A percentile compares a stretch with the other conserved stretches of the same genome.
phyloP scores from a whole-genome alignment of 2,888 invertebrate genomes.

The Cartodere bifasciata region DNA sequence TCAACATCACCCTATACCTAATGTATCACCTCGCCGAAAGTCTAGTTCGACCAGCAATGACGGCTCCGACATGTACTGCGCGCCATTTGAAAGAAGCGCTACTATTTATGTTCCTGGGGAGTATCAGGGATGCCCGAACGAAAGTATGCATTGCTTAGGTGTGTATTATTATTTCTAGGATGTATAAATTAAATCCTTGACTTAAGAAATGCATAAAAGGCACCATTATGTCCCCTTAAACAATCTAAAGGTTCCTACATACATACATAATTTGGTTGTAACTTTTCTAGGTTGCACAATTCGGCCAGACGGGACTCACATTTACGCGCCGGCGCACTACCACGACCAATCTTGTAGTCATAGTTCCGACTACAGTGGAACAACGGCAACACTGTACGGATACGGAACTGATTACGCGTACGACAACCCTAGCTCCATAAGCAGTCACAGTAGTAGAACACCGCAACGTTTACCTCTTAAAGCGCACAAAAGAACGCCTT shows the following conservation, averaged over 20 bases:
- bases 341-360: conserved; percentile 27
- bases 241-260: no score
- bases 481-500: conserved; percentile 63
- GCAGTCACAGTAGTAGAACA: conserved; percentile 33
- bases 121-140: conserved; percentile 28
- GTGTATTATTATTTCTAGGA: not conserved
- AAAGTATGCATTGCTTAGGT: conserved; percentile 23
- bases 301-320: no score
- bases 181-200: no score
- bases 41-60: conserved; percentile 59
- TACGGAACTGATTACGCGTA: conserved; percentile 40
- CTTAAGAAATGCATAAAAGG: no score
- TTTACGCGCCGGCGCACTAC: conserved; percentile 16
- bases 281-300: no score
- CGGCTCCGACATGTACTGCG: conserved; percentile 44
- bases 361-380: conserved; percentile 31
- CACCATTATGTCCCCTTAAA: no score
- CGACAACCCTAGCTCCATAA: conserved; percentile 43
- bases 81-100: conserved; percentile 36
- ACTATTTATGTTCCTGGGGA: conserved; percentile 37
- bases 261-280: no score
- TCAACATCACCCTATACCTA: conserved; percentile 48
- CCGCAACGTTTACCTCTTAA: conserved; percentile 34
- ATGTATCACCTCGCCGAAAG: conserved; percentile 55
- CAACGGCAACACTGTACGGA: conserved; percentile 29